Evolutionary conservation across 1,140 invertebrate species (phyloP).

Genomic region (Sitodiplosis mosellana): DNA sequence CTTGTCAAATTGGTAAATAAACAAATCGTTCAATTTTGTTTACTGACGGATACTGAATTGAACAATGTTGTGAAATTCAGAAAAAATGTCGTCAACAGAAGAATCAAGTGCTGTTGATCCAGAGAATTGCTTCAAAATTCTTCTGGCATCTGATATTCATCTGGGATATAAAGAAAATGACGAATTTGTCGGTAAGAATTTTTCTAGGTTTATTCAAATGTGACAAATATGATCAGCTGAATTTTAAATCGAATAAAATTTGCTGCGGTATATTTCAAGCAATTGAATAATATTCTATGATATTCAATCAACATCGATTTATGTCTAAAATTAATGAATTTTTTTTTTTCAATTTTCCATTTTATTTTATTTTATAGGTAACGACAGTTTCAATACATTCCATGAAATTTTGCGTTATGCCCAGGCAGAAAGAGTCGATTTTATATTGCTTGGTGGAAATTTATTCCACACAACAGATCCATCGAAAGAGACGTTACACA

Average conservation of each 20-base stretch:
- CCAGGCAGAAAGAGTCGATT: constrained; percentile 60
- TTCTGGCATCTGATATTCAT: constrained; percentile 91
- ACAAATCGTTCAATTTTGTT: too few relatives aligned
- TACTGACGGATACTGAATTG: too few relatives aligned
- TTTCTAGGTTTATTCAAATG: too few relatives aligned
- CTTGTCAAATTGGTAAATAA: too few relatives aligned
- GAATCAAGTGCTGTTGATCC: neutral
- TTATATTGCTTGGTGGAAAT: constrained; percentile 80
- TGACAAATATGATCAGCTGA: too few relatives aligned
- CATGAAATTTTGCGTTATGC: constrained; percentile 86
- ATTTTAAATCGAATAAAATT: too few relatives aligned
- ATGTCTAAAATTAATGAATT: constrained; percentile 7
- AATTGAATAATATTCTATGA: neutral
- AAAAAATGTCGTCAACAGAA: too few relatives aligned
- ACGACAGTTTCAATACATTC: constrained; percentile 88
- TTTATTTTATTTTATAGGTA: too few relatives aligned
- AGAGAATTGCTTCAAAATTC: constrained; percentile 60
- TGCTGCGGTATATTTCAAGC: too few relatives aligned
- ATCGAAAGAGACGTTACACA: constrained; percentile 30
- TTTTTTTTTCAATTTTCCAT: constrained; percentile 17
- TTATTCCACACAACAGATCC: constrained; percentile 80
- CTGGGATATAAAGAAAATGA: constrained; percentile 81
- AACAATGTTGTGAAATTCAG: too few relatives aligned
- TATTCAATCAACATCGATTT: neutral
- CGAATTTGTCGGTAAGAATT: constrained; percentile 39